Evolutionary conservation across 2,888 invertebrate genomes (phyloP).

Genomic region (Dascillus cervinus): DNA sequence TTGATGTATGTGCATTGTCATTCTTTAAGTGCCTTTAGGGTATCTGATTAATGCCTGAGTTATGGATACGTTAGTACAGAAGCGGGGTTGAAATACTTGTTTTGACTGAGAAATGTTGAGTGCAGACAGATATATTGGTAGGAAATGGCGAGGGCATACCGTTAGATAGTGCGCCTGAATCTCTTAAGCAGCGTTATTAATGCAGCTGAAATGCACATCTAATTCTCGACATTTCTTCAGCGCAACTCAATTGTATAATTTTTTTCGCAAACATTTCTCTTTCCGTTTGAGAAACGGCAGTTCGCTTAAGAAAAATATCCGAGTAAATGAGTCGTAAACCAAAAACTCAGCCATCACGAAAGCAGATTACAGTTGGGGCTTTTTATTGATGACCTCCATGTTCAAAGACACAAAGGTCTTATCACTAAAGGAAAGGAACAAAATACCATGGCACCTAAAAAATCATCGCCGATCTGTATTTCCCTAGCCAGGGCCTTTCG

Average conservation of each 20-base stretch:
- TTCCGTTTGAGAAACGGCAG: conserved; percentile 12
- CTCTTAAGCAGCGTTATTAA: no score
- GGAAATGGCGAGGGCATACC: not conserved
- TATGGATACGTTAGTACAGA: conserved; percentile 27
- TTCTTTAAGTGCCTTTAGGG: conserved; percentile 15
- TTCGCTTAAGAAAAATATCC: conserved; percentile 14
- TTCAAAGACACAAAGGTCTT: conserved; percentile 42
- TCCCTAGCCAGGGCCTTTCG: no score
- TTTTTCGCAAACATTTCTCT: no score
- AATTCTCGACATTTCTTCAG: no score
- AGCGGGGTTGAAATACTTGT: conserved; percentile 31
- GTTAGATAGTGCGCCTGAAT: not conserved
- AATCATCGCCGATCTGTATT: conserved; percentile 36
- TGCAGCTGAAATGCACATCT: no score
- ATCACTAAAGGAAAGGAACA: conserved; percentile 39
- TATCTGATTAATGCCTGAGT: conserved; percentile 32
- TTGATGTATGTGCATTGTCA: conserved; percentile 12
- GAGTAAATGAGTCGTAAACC: conserved; percentile 41
- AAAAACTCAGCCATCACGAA: conserved; percentile 38
- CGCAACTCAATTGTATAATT: no score
- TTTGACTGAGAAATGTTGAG: conserved; percentile 33
- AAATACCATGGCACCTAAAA: conserved; percentile 37
- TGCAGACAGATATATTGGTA: conserved; percentile 29
- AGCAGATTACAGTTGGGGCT: conserved; percentile 39
- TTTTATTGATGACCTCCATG: conserved; percentile 42